Conservation (phyloP, 2,113 vertebrate genomes). For the Synchiropus splendidus region DNA sequence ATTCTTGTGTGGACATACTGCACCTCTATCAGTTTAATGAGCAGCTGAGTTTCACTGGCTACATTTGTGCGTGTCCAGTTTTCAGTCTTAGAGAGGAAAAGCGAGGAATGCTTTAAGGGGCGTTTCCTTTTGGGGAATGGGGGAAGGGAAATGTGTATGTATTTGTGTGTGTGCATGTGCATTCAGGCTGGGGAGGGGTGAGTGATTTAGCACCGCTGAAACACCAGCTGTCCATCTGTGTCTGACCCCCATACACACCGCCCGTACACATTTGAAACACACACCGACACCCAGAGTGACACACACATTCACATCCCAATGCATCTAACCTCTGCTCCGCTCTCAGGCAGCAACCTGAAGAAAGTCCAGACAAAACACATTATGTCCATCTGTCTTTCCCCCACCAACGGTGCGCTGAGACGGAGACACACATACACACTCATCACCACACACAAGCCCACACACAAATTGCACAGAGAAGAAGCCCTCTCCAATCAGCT, state of each 20-base stretch:
- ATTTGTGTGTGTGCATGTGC: slow-evolving; percentile 24
- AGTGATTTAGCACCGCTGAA: slow-evolving; percentile 98
- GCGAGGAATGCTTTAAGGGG: slow-evolving; percentile 58
- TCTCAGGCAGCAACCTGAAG: slow-evolving; percentile 35
- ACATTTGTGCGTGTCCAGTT: slow-evolving; percentile 25
- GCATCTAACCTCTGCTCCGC: slow-evolving; percentile 44
- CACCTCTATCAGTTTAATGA: too few relatives aligned
- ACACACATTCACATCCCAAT: slow-evolving; percentile 4
- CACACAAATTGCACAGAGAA: slow-evolving; percentile 11
- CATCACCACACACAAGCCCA: slow-evolving; percentile 1
- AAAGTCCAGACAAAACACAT: slow-evolving; percentile 40
- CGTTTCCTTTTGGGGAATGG: slow-evolving; percentile 49
- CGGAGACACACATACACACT: slow-evolving; percentile 1
- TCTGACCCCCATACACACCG: slow-evolving; percentile 61
- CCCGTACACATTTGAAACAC: slow-evolving; percentile 44
- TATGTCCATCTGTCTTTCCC: slow-evolving; percentile 29
- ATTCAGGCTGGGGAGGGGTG: slow-evolving; percentile 71
- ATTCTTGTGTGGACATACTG: slow-evolving; percentile 15
- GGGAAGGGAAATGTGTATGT: slow-evolving; percentile 44
- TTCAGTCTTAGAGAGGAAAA: slow-evolving; percentile 35
- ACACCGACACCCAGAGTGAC: slow-evolving; percentile 28
- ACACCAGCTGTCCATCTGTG: slow-evolving; percentile 98
- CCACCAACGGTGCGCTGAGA: slow-evolving; percentile 5
- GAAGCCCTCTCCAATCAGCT: slow-evolving; percentile 39
- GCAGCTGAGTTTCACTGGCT: too few relatives aligned